Percentiles rank a stretch among this genome's conserved stretches.
These are phyloP conservation scores for Luehdorfia chinensis DNA, from an alignment of 1,140 invertebrate genomes.

Conservation along the genomic window DNA sequence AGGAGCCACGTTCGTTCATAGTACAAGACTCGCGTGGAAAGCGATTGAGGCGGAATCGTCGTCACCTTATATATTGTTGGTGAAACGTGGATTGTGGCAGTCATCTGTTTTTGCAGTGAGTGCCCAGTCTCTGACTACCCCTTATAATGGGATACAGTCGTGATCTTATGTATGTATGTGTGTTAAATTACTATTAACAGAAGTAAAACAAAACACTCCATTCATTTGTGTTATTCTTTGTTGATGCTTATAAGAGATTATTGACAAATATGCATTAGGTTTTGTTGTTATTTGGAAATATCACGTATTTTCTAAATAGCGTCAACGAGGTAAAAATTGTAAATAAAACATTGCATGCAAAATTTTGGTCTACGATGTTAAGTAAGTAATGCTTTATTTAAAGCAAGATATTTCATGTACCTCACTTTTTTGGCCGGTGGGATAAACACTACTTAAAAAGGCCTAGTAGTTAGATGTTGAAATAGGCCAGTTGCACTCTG, in stretches of 20 bases:
- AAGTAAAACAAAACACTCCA: background rate
- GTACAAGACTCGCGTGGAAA: no score
- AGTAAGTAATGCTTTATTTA: constrained; percentile 8
- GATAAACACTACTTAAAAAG: background rate
- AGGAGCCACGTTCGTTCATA: no score
- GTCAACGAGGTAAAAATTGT: background rate
- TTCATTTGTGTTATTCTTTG: constrained; percentile 14
- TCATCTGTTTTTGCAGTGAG: no score
- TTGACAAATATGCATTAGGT: no score
- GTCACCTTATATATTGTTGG: no score
- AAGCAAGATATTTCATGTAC: constrained; percentile 11
- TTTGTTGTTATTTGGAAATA: no score
- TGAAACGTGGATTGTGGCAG: no score
- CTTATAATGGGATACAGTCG: no score
- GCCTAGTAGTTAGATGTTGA: constrained; percentile 12
- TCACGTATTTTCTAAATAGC: background rate
- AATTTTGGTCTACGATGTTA: constrained; percentile 6
- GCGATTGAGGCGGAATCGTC: no score
- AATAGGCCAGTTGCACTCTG: constrained; percentile 6
- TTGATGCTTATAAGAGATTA: constrained; percentile 25
- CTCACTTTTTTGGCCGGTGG: background rate
- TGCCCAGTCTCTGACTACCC: no score
- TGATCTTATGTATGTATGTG: no score
- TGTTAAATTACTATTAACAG: background rate
- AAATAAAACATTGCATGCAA: constrained; percentile 10